A percentile compares a stretch with the other conserved stretches of the same genome.
Conservation (phyloP, 1,140 invertebrate species). For the Tetramorium parvispinum region DNA sequence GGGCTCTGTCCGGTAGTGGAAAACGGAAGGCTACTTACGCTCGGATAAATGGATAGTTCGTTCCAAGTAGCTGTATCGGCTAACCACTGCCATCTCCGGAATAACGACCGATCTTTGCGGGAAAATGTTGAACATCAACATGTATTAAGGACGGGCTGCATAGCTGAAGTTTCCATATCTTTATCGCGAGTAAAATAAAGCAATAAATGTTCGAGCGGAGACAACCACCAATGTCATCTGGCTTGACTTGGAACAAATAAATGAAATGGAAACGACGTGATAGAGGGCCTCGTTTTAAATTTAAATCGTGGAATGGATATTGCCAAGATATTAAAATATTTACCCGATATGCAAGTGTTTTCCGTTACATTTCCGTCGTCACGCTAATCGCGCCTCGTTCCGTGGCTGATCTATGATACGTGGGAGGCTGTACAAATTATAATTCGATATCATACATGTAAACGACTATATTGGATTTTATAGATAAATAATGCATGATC, state of each 20-base stretch:
- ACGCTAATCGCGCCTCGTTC: constrained; percentile 14
- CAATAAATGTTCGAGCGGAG: neutral
- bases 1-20: neutral
- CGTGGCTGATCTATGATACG: constrained; percentile 6
- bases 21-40: constrained; percentile 31
- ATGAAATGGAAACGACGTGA: neutral
- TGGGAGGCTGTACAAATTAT: constrained; percentile 43
- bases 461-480: constrained; percentile 59
- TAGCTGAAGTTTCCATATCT: constrained; percentile 13
- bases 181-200: constrained; percentile 30
- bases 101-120: constrained; percentile 18
- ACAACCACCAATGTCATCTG: neutral
- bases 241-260: neutral
- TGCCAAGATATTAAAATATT: constrained; percentile 34
- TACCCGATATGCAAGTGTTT: constrained; percentile 14
- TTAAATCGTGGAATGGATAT: constrained; percentile 2
- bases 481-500: constrained; percentile 62
- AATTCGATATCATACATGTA: constrained; percentile 53
- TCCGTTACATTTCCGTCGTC: neutral
- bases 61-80: constrained; percentile 34
- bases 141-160: constrained; percentile 1
- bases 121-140: neutral
- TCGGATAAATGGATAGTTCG: constrained; percentile 49
- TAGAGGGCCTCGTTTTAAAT: neutral
- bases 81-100: neutral